Conservation (phyloP, 2,797 vertebrate species). For the Sphenopsis melanotis region DNA sequence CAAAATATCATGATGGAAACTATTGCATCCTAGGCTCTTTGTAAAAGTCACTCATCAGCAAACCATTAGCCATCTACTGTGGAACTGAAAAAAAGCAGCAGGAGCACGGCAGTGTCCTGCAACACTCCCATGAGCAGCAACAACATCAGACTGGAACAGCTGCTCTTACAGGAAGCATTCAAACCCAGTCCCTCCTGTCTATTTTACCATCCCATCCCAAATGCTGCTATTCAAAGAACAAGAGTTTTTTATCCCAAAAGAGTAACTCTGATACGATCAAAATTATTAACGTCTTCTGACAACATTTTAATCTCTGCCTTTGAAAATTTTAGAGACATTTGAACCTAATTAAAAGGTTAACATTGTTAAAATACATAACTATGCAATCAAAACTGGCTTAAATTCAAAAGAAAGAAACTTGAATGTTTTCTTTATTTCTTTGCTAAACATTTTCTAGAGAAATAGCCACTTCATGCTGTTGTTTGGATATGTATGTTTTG, state of each 20-base stretch:
- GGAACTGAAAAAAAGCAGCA: not conserved
- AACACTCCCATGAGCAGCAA: not conserved
- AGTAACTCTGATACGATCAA: not conserved
- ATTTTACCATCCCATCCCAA: not conserved
- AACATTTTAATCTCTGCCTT: not conserved
- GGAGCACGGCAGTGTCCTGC: not conserved
- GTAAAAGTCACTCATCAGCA: not conserved
- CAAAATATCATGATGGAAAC: not conserved
- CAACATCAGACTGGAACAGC: not conserved
- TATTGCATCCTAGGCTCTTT: not conserved
- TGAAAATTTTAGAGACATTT: not conserved
- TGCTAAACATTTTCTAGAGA: not conserved
- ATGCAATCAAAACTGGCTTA: not conserved
- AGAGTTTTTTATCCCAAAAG: not conserved
- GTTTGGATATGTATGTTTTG: not conserved
- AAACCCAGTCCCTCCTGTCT: not conserved
- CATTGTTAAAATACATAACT: not conserved
- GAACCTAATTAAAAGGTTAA: not conserved
- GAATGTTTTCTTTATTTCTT: not conserved
- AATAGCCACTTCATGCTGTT: not conserved
- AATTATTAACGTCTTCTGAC: not conserved
- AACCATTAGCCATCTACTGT: not conserved
- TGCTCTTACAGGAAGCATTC: not conserved
- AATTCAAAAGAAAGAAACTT: not conserved
- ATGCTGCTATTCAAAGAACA: not conserved